A percentile compares a stretch with the other conserved stretches of the same genome.
Evolutionary conservation across 2,797 vertebrate genomes (phyloP).

Genomic region (Natrix natrix): DNA sequence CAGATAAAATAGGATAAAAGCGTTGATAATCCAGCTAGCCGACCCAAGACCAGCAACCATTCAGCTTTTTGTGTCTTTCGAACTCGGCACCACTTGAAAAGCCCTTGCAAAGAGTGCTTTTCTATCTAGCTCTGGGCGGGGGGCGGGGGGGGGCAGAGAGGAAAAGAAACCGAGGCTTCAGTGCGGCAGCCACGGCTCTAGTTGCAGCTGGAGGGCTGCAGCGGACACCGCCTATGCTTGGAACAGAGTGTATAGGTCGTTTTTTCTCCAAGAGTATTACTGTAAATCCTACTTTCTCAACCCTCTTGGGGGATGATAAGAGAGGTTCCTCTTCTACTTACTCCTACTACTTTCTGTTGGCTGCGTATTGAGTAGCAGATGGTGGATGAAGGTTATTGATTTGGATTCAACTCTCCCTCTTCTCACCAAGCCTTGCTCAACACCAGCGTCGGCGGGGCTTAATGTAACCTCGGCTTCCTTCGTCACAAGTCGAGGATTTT

Average conservation of each 20-base stretch:
- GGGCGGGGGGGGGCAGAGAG: fast-evolving
- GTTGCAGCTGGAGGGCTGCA: background rate
- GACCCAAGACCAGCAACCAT: background rate
- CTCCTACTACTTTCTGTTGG: background rate
- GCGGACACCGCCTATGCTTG: slow-evolving; percentile 40
- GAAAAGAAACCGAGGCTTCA: too few relatives aligned
- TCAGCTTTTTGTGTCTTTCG: background rate
- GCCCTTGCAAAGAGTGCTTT: background rate
- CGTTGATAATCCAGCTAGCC: background rate
- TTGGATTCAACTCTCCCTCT: background rate
- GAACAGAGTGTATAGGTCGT: slow-evolving; percentile 45
- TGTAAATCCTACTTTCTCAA: slow-evolving; percentile 60
- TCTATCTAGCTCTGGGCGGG: background rate
- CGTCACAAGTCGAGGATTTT: background rate
- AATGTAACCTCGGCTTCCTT: background rate
- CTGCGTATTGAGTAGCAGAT: slow-evolving; percentile 55
- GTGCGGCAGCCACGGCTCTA: background rate
- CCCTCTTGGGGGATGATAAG: slow-evolving; percentile 51
- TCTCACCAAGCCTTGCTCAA: background rate
- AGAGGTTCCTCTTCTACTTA: slow-evolving; percentile 44
- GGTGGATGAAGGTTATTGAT: slow-evolving; percentile 55
- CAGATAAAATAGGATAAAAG: too few relatives aligned
- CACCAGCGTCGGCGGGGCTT: fast-evolving
- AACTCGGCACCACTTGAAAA: background rate
- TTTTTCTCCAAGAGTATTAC: slow-evolving; percentile 53